Evolutionary conservation across 1,140 invertebrate genomes (phyloP).

Genomic region (Arctopsyche grandis): DNA sequence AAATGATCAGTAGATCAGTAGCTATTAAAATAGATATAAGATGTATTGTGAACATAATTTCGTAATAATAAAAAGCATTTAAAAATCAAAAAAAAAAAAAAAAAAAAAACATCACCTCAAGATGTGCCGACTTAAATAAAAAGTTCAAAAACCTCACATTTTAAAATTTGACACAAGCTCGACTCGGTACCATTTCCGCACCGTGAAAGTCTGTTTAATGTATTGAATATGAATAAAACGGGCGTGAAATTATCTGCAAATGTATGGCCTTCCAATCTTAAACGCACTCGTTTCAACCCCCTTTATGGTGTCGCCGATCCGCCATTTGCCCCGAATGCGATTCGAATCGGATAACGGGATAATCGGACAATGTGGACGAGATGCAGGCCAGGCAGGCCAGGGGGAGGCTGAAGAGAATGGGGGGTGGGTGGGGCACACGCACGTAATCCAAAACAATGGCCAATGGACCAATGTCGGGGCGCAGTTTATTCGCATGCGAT

Average conservation of each 20-base stretch:
- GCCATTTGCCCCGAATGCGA: not conserved
- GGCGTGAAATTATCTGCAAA: not conserved
- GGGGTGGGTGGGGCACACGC: not conserved
- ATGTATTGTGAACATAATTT: too few species aligned
- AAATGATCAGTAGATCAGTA: too few species aligned
- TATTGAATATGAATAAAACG: not conserved
- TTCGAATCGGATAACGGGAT: not conserved
- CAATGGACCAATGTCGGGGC: not conserved
- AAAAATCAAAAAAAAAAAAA: too few species aligned
- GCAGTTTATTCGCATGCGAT: conserved; percentile 11
- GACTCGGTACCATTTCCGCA: too few species aligned
- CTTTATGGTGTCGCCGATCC: not conserved
- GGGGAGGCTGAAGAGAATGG: too few species aligned
- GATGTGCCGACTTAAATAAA: too few species aligned
- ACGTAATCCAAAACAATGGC: not conserved
- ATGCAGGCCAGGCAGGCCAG: not conserved
- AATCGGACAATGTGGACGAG: not conserved
- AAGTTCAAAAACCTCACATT: too few species aligned
- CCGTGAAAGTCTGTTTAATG: too few species aligned
- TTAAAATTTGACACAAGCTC: too few species aligned
- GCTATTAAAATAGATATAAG: too few species aligned
- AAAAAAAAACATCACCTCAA: too few species aligned
- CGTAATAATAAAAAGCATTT: too few species aligned
- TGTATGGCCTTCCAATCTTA: conserved; percentile 3
- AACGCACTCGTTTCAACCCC: not conserved